These are phyloP conservation scores for Rattus rattus DNA, from an alignment of 2,113 vertebrate genomes.

Conservation along the genomic window DNA sequence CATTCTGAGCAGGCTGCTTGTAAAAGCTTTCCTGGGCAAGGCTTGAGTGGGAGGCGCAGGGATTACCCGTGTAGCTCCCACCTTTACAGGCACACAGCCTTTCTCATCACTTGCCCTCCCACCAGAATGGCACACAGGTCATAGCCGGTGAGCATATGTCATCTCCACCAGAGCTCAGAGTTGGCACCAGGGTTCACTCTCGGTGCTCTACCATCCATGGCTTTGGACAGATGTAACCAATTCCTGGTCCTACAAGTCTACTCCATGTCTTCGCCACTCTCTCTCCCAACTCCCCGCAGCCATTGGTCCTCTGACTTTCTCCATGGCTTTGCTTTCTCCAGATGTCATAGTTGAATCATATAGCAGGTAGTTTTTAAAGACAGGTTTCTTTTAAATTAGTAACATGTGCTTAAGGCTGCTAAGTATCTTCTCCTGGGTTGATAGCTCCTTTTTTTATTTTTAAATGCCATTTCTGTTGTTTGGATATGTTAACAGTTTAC, in stretches of 20 bases:
- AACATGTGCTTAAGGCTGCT: neutral
- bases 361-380: neutral
- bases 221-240: neutral
- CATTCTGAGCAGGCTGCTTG: neutral
- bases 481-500: neutral
- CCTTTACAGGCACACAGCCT: neutral
- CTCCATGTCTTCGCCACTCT: neutral
- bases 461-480: neutral
- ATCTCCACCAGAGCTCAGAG: neutral
- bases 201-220: neutral
- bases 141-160: neutral
- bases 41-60: neutral
- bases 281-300: neutral
- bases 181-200: neutral
- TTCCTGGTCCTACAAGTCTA: neutral
- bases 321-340: neutral
- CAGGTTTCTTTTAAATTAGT: constrained; percentile 8
- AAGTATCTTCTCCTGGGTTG: neutral
- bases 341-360: constrained; percentile 22
- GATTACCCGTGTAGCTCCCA: neutral
- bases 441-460: constrained; percentile 30
- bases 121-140: neutral
- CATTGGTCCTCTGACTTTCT: neutral
- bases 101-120: neutral
- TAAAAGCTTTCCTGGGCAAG: neutral